Conservation (phyloP, 2,888 invertebrate species). For the Aleiodes leptofemur region DNA sequence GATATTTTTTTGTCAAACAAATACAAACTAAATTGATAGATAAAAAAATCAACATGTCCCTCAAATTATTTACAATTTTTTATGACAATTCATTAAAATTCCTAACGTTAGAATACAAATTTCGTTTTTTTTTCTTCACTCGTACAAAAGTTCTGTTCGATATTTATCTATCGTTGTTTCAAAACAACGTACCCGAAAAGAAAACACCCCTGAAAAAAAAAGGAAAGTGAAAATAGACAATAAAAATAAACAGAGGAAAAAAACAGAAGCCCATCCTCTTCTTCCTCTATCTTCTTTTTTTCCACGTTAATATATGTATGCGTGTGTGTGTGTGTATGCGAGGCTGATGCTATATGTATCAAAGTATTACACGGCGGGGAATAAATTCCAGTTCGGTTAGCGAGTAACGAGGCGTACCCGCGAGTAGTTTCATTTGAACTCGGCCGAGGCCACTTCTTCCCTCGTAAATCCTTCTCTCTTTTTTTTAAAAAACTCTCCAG, state of each 20-base stretch:
- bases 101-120: too few relatives aligned
- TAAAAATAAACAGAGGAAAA: not conserved
- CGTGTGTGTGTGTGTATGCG: conserved; percentile 8
- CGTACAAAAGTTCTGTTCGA: too few relatives aligned
- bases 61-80: too few relatives aligned
- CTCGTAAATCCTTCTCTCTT: conserved; percentile 50
- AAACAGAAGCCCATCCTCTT: not conserved
- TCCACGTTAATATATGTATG: not conserved
- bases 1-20: too few relatives aligned
- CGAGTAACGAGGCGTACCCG: conserved; percentile 54
- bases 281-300: not conserved
- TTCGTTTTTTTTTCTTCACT: too few relatives aligned
- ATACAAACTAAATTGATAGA: too few relatives aligned
- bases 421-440: conserved; percentile 54
- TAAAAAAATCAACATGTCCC: too few relatives aligned
- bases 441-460: conserved; percentile 47
- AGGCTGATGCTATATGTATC: conserved; percentile 18
- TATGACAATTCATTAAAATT: too few relatives aligned
- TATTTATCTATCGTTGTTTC: too few relatives aligned
- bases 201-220: too few relatives aligned
- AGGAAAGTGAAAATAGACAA: conserved; percentile 1
- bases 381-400: conserved; percentile 56
- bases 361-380: conserved; percentile 42
- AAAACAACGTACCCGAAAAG: too few relatives aligned
- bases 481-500: conserved; percentile 1